Base-by-base conservation (phyloP, 2,888 invertebrate species). In the Synergus umbraculus region DNA sequence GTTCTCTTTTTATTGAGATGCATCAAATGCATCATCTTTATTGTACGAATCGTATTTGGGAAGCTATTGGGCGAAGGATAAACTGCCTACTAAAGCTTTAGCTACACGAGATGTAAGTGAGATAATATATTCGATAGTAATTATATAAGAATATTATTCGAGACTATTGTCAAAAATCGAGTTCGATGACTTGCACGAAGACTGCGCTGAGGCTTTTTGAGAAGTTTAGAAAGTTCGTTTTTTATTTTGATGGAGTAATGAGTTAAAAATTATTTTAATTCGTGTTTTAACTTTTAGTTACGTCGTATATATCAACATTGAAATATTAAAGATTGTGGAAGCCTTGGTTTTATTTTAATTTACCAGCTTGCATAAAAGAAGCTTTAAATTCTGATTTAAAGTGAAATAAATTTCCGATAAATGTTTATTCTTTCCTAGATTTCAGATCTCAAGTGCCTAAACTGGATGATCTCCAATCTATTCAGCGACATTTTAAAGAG, bases 41-140 rank as follows among this genome's bases (percentile, higher is more conserved):
- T 54, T 29, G 12, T 73, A 58, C 54, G 73, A 54, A 58, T 73
- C 49, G 73, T 73, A 73, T 73, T 73, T 54, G 54, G 54, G 73
- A 73, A 73, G 66, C 8, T 66, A 43, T 66, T 44, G 43, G 43
- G 43, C 37, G 2, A 54, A 73, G 54, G 37, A 37, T 73, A 54
- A 58, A 73, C 29, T 54, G 18, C 41, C 18, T 22, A 37, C 18
- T 54, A 73, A 73, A 73, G 54, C 37, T 67, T 29, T 67, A 67
- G n/a, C 5, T 43, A 18, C 66, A 43, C 41, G 66, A 43, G 43
- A 43, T 66, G 18, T 43, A 66, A 66, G 43, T 66, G 18, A 43
- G n/a, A 41, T 41, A 15, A 58, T n/a, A 58, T 58, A 58, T 58
- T 58, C 18, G 37, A 37, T 37, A 37, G 3, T 37, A 4, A 37